These are phyloP conservation scores for Leptopilina myrica DNA, from an alignment of 2,888 invertebrate species.

Conservation along the genomic window DNA sequence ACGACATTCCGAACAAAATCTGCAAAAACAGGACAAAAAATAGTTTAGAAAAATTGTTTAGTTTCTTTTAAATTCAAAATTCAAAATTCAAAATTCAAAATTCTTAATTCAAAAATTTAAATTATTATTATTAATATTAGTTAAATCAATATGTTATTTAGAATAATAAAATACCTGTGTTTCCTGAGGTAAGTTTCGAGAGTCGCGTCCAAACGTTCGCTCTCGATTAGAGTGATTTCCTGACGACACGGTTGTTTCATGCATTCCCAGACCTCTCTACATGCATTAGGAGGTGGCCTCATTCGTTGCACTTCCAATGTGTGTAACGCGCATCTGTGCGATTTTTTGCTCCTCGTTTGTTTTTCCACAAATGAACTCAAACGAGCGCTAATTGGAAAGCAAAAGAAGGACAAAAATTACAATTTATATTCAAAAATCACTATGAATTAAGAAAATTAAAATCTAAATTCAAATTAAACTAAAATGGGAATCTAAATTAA, in stretches of 20 bases:
- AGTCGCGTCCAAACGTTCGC: slow-evolving; percentile 89
- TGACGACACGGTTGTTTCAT: slow-evolving; percentile 89
- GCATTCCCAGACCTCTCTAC: slow-evolving; percentile 91
- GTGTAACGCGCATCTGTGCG: slow-evolving; percentile 91
- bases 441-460: too few relatives aligned
- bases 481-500: too few relatives aligned
- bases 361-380: slow-evolving; percentile 87
- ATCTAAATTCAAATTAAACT: too few relatives aligned
- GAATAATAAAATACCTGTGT: slow-evolving; percentile 80
- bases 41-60: neutral
- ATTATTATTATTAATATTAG: too few relatives aligned
- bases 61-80: too few relatives aligned
- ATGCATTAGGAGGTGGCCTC: slow-evolving; percentile 84
- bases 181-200: slow-evolving; percentile 93
- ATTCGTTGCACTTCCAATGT: slow-evolving; percentile 92
- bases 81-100: too few relatives aligned
- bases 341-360: slow-evolving; percentile 92
- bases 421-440: too few relatives aligned
- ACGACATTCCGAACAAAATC: slow-evolving; percentile 94
- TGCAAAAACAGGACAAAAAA: slow-evolving; percentile 58
- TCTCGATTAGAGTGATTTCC: slow-evolving; percentile 92
- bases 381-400: slow-evolving; percentile 78
- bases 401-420: too few relatives aligned
- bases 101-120: too few relatives aligned
- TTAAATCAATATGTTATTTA: too few relatives aligned